Conservation (phyloP, 2,797 vertebrate genomes). For the Lutjanus campechanus region DNA sequence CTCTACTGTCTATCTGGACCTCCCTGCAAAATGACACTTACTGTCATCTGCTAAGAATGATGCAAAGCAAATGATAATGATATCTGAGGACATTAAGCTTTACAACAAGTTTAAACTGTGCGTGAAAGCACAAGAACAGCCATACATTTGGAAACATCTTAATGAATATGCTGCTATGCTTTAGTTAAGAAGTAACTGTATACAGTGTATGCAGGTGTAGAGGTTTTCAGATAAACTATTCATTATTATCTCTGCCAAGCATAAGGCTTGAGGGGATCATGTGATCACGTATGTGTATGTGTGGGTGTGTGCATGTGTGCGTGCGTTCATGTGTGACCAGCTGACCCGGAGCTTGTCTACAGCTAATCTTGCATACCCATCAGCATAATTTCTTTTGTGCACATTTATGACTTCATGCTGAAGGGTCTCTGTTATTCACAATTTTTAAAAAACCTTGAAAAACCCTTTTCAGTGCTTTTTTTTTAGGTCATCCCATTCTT, state of each 20-base stretch:
- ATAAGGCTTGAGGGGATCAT: too few relatives aligned
- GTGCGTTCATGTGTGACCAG: too few relatives aligned
- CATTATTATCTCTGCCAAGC: background rate
- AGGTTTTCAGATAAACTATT: slow-evolving; percentile 7
- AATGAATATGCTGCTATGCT: background rate
- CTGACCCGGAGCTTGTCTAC: too few relatives aligned
- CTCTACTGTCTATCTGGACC: background rate
- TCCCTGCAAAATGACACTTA: slow-evolving; percentile 3
- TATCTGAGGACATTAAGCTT: slow-evolving; percentile 9
- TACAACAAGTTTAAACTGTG: background rate
- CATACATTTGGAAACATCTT: background rate
- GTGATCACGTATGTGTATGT: too few relatives aligned
- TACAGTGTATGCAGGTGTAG: background rate
- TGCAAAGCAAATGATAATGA: slow-evolving; percentile 5
- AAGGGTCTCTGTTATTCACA: too few relatives aligned
- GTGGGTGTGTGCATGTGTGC: too few relatives aligned
- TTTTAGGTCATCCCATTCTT: too few relatives aligned
- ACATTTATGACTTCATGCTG: too few relatives aligned
- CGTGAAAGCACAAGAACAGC: background rate
- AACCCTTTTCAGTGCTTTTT: too few relatives aligned
- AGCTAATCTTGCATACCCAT: too few relatives aligned
- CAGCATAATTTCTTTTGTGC: too few relatives aligned
- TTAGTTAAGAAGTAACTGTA: background rate
- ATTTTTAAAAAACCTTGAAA: too few relatives aligned
- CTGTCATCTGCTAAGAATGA: slow-evolving; percentile 8